phyloP scores from a whole-genome alignment of 2,888 invertebrate genomes.

The Stenchaetothrips biformis region DNA sequence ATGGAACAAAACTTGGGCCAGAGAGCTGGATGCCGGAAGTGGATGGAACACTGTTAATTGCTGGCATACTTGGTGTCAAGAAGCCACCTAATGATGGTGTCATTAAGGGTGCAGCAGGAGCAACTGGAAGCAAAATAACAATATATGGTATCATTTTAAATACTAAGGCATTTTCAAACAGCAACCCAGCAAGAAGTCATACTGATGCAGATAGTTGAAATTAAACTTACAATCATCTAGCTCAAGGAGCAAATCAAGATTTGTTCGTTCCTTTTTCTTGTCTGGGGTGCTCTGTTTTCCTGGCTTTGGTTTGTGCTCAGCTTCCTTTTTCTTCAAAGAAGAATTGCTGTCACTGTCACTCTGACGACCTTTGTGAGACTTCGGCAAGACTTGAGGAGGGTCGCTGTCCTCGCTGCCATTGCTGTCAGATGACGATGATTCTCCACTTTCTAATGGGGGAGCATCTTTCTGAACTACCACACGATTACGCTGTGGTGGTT shows the following conservation, averaged over 20 bases:
- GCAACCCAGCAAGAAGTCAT: neutral
- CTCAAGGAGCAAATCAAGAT: slow-evolving; percentile 78
- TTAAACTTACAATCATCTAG: slow-evolving; percentile 61
- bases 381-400: neutral
- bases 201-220: neutral
- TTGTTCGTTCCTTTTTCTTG: slow-evolving; percentile 46
- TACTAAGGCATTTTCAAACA: slow-evolving; percentile 19
- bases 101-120: slow-evolving; percentile 67
- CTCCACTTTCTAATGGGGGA: neutral
- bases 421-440: neutral
- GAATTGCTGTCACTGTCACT: neutral
- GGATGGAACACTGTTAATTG: slow-evolving; percentile 29
- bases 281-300: neutral
- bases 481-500: neutral
- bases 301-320: neutral
- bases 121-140: slow-evolving; percentile 42
- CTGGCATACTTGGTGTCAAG: slow-evolving; percentile 56
- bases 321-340: neutral
- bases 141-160: neutral
- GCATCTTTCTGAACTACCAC: neutral
- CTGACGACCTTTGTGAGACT: neutral
- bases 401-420: neutral
- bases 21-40: slow-evolving; percentile 48
- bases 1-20: slow-evolving; percentile 56
- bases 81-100: slow-evolving; percentile 78